Evolutionary conservation across 64 coral and sea anemone species (phyloP).

Genomic region (Pocillopora damicornis): DNA sequence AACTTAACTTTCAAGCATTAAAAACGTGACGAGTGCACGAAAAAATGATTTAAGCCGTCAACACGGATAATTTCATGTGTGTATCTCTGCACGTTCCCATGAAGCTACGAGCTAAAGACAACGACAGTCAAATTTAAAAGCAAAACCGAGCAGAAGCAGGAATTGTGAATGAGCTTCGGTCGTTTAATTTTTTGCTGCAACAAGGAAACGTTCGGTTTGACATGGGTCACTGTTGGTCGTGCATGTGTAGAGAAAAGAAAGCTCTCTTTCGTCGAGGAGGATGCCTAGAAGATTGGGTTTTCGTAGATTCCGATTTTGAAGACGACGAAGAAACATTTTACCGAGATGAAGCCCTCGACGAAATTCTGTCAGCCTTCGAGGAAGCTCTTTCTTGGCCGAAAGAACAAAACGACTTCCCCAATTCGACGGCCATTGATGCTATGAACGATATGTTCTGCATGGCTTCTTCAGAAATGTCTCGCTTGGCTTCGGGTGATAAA

Average conservation of each 20-base stretch:
- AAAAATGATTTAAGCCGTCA: neutral
- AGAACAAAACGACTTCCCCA: neutral
- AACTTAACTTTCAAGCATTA: neutral
- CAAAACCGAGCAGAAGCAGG: neutral
- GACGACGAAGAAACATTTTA: neutral
- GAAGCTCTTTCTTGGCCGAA: slow-evolving; percentile 18
- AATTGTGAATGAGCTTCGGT: neutral
- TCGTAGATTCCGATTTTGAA: slow-evolving; percentile 14
- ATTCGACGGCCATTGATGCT: slow-evolving; percentile 1
- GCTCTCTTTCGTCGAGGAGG: neutral
- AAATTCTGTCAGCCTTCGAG: slow-evolving; percentile 11
- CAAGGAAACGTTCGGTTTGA: neutral
- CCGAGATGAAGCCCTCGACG: slow-evolving; percentile 10
- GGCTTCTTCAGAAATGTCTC: slow-evolving; percentile 27
- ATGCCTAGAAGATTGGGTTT: slow-evolving; percentile 5
- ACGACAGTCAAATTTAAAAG: neutral
- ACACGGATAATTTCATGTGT: neutral
- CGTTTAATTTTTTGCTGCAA: neutral
- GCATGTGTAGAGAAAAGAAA: slow-evolving; percentile 6
- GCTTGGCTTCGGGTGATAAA: slow-evolving; percentile 11
- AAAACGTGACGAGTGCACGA: neutral
- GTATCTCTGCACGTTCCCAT: neutral
- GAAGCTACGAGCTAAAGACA: neutral
- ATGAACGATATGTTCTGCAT: slow-evolving; percentile 10
- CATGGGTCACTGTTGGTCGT: slow-evolving; percentile 41